phyloP scores from a whole-genome alignment of 2,888 invertebrate genomes.

The Hemistola chrysoprasaria region DNA sequence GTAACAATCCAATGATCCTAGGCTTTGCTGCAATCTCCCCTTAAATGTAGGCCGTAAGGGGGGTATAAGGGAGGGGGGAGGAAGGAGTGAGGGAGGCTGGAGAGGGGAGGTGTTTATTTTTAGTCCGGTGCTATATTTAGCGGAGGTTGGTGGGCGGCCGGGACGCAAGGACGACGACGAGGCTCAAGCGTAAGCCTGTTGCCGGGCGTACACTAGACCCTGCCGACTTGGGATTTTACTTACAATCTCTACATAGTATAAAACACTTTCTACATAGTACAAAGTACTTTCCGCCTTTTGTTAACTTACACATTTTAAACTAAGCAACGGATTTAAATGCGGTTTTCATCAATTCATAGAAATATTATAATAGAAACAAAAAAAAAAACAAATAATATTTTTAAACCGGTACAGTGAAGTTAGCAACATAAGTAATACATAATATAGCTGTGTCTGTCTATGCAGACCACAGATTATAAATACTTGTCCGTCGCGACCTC shows the following conservation, averaged over 20 bases:
- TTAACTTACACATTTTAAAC: no score
- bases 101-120: constrained; percentile 51
- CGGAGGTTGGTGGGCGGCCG: constrained; percentile 44
- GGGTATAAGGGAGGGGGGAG: constrained; percentile 19
- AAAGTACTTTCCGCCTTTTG: no score
- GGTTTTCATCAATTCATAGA: no score
- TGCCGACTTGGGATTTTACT: no score
- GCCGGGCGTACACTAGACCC: constrained; percentile 32
- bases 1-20: neutral
- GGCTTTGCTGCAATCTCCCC: constrained; percentile 15
- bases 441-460: no score
- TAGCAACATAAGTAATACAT: no score
- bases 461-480: constrained; percentile 26
- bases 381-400: no score
- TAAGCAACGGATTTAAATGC: no score
- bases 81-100: constrained; percentile 17
- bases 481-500: constrained; percentile 26
- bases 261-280: no score
- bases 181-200: constrained; percentile 30
- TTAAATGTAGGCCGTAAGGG: constrained; percentile 44
- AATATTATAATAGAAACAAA: no score
- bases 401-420: no score
- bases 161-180: constrained; percentile 39
- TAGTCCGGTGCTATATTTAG: constrained; percentile 62
- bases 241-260: no score